Base-by-base conservation (phyloP, 2,113 vertebrate genomes). In the Heterotilapia buettikoferi region DNA sequence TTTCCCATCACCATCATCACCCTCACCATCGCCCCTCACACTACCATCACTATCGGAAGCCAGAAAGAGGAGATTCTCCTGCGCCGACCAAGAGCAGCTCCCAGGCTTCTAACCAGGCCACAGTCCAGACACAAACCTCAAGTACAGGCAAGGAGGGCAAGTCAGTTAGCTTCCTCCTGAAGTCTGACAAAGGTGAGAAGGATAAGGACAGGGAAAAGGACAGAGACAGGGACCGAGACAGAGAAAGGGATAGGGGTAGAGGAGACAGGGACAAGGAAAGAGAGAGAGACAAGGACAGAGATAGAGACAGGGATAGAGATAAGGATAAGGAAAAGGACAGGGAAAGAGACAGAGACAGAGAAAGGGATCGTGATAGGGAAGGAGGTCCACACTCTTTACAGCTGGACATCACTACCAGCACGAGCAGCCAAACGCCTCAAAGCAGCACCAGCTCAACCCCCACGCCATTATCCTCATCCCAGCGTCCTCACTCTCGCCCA, bases 1-100 rank as follows among this genome's bases (percentile, higher is more conserved):
- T 97, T 96, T 95, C 98, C 90, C 96, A 98, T 94, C 96, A 98
- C 95, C 96, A 98, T 96, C 14, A 98, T 96, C 84, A 98, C 95
- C 18, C 97, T 89, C 84, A 98, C 96, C 91, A 98, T 95, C 90
- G 97, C 63, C 92, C 97, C 86, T 94, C 98, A 71, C 97, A 97
- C 96, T 95, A 97, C 95, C 90, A 94, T 85, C 97, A 98, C 93
- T 96, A 97, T 89, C 97, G 97, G 83, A 97, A 97, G 81, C 97
- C 97, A 2, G 97, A 97, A 3, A 96, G 97, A 66, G 95, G 96
- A 24, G 95, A 96, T 78, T 97, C 97, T 36, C 96, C 95, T 1
- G 97, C 95, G 36, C 97, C 97, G 6, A 96, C 92, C 89, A 97
- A 97, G 93, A 96, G 93, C 95, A 85, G 94, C 92, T 86, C 96